Percentiles rank a stretch among this genome's conserved stretches.
Conservation (phyloP, 2,888 invertebrate species). For the Philonicus albiceps region DNA sequence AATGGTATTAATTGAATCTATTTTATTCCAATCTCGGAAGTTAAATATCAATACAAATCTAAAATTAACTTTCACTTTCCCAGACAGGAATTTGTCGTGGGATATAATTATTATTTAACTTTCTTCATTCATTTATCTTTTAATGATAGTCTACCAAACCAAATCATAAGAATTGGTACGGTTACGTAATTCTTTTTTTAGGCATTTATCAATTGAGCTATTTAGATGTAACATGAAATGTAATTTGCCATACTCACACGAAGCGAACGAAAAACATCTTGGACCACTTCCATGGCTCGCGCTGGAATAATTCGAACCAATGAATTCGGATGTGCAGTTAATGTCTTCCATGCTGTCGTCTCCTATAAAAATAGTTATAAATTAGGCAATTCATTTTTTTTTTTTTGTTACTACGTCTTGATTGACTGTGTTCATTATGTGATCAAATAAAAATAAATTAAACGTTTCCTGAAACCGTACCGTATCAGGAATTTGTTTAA, state of each 20-base stretch:
- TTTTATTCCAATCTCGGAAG: neutral
- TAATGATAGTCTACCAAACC: neutral
- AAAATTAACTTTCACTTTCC: neutral
- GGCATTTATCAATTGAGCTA: neutral
- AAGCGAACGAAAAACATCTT: constrained; percentile 62
- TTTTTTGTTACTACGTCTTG: neutral
- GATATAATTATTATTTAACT: constrained; percentile 2
- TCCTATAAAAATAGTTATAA: constrained; percentile 55
- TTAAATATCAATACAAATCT: neutral
- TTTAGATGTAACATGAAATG: neutral
- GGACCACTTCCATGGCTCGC: constrained; percentile 63
- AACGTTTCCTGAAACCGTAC: neutral
- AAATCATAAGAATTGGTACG: neutral
- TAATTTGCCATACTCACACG: constrained; percentile 55
- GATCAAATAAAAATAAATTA: neutral
- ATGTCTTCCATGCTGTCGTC: constrained; percentile 62
- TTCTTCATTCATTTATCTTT: neutral
- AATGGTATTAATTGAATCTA: neutral
- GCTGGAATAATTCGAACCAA: constrained; percentile 61
- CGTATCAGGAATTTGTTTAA: neutral
- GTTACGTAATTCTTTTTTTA: neutral
- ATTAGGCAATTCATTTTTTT: neutral
- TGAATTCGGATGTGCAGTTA: constrained; percentile 62
- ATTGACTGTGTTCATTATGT: neutral
- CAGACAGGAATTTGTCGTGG: neutral